Base-by-base conservation (phyloP, 2,113 vertebrate genomes). In the Vulpes lagopus region DNA sequence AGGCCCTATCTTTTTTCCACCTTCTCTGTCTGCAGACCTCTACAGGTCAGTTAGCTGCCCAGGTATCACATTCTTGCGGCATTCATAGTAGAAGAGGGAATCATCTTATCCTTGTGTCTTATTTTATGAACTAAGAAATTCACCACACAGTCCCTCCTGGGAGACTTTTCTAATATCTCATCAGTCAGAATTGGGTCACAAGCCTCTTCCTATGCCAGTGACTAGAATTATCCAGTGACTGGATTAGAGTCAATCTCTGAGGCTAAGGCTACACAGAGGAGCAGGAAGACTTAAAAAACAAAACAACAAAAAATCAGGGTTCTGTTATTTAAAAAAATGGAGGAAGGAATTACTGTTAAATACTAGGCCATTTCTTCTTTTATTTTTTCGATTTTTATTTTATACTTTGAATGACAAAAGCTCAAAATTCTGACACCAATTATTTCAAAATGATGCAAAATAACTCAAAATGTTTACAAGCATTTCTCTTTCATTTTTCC, bases 341-440 rank as follows among this genome's bases (percentile, higher is more conserved):
- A 32, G 5, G 7, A 32, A 64, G 30, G 25, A 38, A 55, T 43
- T 49, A 32, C 65, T 51, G 27, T 69, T 27, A n/a, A 65, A 4
- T n/a, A 62, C 9, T 11, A 51, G 35, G 32, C 55, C 12, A 25
- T 15, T 71, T 85, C 30, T 81, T 80, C 25, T 65, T 49, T 11
- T 65, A 69, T 49, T 6, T 23, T 86, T 90, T 57, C 7, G 6
- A 79, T 82, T 85, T 96, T 92, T n/a, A 89, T 96, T 86, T 90
- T 3, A n/a, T 76, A 38, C 19, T 82, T 92, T 82, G 85, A 71
- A 64, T 19, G 60, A 86, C 5, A 69, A 67, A 80, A 55, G 7
- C 9, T 22, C 3, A 14, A 89, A 57, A 83, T 83, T 62, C 92
- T 38, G n/a, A 64, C 17, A 84, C 30, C 55, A 57, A 3, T 86